Conservation (phyloP, 2,113 vertebrate genomes). For the Haemorhous mexicanus region DNA sequence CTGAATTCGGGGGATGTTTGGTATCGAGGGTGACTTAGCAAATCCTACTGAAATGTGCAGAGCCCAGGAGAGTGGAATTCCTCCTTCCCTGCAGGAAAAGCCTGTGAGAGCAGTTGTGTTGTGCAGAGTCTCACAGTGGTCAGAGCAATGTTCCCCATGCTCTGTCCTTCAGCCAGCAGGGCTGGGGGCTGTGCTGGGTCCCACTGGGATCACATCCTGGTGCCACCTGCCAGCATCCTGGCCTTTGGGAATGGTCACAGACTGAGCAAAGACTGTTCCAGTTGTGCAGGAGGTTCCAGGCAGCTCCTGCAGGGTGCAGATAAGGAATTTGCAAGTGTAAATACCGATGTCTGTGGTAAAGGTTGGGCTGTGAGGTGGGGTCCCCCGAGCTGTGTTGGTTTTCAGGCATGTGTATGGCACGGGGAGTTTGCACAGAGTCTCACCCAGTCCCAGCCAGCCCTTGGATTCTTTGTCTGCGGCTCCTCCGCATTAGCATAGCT, state of each 20-base stretch:
- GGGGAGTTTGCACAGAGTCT: background rate
- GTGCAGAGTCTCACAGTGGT: rapidly evolving
- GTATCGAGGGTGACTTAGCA: background rate
- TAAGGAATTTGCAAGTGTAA: rapidly evolving
- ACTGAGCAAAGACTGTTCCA: rapidly evolving
- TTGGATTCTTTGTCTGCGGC: slow-evolving; percentile 5
- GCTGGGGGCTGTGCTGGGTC: background rate
- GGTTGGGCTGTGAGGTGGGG: background rate
- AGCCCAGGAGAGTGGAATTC: background rate
- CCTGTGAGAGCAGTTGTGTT: rapidly evolving
- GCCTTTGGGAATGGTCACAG: too few relatives aligned
- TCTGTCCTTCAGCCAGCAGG: background rate
- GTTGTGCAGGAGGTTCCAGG: rapidly evolving
- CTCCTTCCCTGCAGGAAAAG: background rate
- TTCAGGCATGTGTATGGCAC: background rate
- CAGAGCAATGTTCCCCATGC: background rate
- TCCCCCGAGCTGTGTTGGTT: background rate
- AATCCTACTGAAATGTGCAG: background rate
- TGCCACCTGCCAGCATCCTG: rapidly evolving
- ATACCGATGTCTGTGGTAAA: rapidly evolving
- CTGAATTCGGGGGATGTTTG: too few relatives aligned
- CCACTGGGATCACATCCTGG: background rate
- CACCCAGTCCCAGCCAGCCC: background rate
- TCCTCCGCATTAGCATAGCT: background rate
- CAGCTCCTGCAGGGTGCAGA: background rate